Conservation (phyloP, 2,797 vertebrate genomes). For the Arremon brunneinucha region DNA sequence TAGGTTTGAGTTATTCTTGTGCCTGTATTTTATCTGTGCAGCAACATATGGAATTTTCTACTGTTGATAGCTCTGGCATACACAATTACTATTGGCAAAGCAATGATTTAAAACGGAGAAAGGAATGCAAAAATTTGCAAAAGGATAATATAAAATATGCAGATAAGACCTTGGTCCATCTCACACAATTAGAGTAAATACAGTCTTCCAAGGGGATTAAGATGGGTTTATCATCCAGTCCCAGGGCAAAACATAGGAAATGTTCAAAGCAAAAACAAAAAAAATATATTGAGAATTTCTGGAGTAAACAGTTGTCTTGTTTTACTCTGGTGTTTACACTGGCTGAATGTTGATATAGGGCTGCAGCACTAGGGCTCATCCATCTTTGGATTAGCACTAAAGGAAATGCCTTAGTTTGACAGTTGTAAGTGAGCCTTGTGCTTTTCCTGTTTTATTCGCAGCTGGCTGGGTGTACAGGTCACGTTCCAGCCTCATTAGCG, state of each 20-base stretch:
- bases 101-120: not conserved
- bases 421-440: constrained; percentile 9
- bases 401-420: constrained; percentile 13
- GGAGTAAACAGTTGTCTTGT: not conserved
- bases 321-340: constrained; percentile 8
- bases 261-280: not conserved
- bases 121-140: not conserved
- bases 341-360: not conserved
- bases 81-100: not conserved
- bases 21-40: not conserved
- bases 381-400: not conserved
- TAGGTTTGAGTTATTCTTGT: not conserved
- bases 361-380: constrained; percentile 1
- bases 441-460: constrained; percentile 9
- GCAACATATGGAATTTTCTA: not conserved
- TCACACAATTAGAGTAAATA: not conserved
- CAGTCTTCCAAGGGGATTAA: not conserved
- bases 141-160: not conserved
- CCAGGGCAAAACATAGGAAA: not conserved
- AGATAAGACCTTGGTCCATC: not conserved
- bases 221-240: not conserved
- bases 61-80: not conserved
- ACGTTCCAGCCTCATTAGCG: constrained; percentile 42
- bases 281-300: not conserved
- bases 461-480: constrained; percentile 32